These are phyloP conservation scores for Clitarchus hookeri DNA, from an alignment of 2,888 invertebrate species.

Conservation along the genomic window DNA sequence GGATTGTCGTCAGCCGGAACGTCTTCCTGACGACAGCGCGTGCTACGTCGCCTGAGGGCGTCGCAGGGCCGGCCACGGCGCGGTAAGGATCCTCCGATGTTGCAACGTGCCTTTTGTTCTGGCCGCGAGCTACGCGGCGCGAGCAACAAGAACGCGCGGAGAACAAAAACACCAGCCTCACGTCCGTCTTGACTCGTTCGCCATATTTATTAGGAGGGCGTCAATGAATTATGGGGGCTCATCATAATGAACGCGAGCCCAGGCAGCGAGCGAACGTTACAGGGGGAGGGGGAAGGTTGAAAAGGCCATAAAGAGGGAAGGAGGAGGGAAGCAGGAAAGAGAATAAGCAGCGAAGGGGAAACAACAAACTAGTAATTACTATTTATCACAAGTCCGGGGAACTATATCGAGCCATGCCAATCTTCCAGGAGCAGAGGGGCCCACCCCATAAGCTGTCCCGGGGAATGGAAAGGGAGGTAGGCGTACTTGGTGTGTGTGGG, in stretches of 20 bases:
- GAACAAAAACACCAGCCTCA: slow-evolving; percentile 14
- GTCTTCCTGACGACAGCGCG: not conserved
- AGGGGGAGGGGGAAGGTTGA: slow-evolving; percentile 24
- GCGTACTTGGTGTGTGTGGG: not conserved
- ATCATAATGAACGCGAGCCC: slow-evolving; percentile 43
- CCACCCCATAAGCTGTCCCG: slow-evolving; percentile 27
- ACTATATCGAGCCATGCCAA: slow-evolving; percentile 45
- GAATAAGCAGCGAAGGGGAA: slow-evolving; percentile 36
- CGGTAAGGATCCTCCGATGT: not conserved
- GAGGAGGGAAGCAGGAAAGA: slow-evolving; percentile 30
- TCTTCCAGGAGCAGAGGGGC: slow-evolving; percentile 39
- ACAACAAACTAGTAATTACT: slow-evolving; percentile 44
- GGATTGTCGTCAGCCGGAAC: not conserved
- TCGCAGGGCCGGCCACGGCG: not conserved
- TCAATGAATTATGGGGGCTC: slow-evolving; percentile 44
- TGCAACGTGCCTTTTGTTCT: not conserved
- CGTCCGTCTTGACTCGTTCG: slow-evolving; percentile 32
- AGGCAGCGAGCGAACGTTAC: slow-evolving; percentile 31
- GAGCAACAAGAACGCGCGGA: not conserved
- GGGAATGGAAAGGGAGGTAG: slow-evolving; percentile 29
- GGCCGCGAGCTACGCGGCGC: not conserved
- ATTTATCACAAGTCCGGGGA: slow-evolving; percentile 43
- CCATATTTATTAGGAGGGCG: slow-evolving; percentile 44
- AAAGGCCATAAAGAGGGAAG: slow-evolving; percentile 23
- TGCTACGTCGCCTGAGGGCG: not conserved